Percentiles rank a stretch among this genome's conserved stretches.
Conservation (phyloP, 2,888 invertebrate genomes). For the Acleris literana region DNA sequence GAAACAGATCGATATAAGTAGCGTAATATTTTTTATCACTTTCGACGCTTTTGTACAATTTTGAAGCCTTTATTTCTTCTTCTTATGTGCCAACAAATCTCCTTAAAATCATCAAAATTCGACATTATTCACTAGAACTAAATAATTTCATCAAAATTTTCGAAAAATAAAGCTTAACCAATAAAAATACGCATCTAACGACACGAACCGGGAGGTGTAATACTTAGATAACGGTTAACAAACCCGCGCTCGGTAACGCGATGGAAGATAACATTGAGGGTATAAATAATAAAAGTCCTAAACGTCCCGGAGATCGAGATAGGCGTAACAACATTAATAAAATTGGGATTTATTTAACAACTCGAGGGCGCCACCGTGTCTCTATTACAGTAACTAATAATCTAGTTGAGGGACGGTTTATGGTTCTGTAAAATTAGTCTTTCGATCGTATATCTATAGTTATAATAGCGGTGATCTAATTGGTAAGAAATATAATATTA, state of each 20-base stretch:
- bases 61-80: too few species aligned
- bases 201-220: slow-evolving; percentile 32
- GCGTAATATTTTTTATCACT: too few species aligned
- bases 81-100: too few species aligned
- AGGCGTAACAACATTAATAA: slow-evolving; percentile 78
- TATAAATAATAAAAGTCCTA: slow-evolving; percentile 80
- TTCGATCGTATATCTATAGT: slow-evolving; percentile 2
- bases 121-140: not conserved
- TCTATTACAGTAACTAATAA: slow-evolving; percentile 59
- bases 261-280: slow-evolving; percentile 61
- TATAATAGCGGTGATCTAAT: slow-evolving; percentile 4
- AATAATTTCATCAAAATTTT: not conserved
- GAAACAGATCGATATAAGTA: too few species aligned
- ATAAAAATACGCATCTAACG: slow-evolving; percentile 27
- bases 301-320: slow-evolving; percentile 76
- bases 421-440: slow-evolving; percentile 29
- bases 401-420: slow-evolving; percentile 31
- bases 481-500: not conserved
- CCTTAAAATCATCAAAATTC: not conserved
- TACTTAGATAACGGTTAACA: slow-evolving; percentile 50
- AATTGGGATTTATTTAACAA: slow-evolving; percentile 72
- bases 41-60: too few species aligned
- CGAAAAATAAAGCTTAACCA: slow-evolving; percentile 1
- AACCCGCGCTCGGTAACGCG: slow-evolving; percentile 56
- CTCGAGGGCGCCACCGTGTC: slow-evolving; percentile 73